These are phyloP conservation scores for Tenthredo amoena DNA, from an alignment of 2,888 invertebrate species.

Conservation along the genomic window DNA sequence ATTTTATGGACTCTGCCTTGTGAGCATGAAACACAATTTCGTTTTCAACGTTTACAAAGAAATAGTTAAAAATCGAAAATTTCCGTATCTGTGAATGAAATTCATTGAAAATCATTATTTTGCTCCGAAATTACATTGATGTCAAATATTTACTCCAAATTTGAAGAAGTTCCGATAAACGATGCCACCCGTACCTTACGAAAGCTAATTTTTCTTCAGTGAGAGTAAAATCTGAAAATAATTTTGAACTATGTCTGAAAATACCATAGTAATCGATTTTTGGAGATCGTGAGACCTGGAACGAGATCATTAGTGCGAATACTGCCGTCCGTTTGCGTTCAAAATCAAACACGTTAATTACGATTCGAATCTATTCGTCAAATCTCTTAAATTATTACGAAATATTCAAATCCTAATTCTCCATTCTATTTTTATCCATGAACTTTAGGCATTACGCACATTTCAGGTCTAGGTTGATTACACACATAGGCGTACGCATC, in stretches of 20 bases:
- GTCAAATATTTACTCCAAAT: neutral
- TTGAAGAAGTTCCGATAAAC: neutral
- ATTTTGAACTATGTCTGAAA: neutral
- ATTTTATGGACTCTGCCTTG: no score
- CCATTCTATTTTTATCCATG: neutral
- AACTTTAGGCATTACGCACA: neutral
- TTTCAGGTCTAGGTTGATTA: neutral
- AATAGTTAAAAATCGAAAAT: neutral
- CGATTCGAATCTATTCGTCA: neutral
- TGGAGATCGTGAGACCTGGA: neutral
- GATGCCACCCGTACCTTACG: no score
- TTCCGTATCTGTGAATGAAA: neutral
- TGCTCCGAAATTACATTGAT: no score
- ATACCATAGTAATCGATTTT: neutral
- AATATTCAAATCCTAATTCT: neutral
- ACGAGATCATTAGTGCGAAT: neutral
- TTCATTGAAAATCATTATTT: neutral
- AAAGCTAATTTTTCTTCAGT: neutral
- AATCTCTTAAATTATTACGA: slow-evolving; percentile 7
- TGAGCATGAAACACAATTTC: neutral
- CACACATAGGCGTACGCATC: neutral
- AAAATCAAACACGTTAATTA: neutral
- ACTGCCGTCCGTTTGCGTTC: neutral
- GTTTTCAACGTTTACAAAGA: neutral
- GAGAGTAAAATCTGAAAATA: neutral